Percentiles rank a stretch among this genome's conserved stretches.
phyloP scores from a whole-genome alignment of 2,888 invertebrate genomes.

The Drosophila paranaensis region DNA sequence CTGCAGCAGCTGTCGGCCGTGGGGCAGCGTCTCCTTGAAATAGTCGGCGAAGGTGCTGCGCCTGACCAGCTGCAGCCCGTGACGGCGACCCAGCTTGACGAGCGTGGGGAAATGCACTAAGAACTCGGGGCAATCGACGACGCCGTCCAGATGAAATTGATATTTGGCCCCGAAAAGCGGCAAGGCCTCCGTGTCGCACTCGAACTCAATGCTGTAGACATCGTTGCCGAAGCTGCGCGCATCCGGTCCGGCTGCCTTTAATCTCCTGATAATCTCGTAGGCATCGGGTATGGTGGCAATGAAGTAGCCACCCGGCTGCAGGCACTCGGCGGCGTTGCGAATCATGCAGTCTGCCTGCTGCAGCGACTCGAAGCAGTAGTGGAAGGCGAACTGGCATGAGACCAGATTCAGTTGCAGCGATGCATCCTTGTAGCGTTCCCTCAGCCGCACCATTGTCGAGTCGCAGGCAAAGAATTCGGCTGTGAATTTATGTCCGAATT shows the following conservation, averaged over 20 bases:
- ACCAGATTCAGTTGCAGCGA: conserved; percentile 93
- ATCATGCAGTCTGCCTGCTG: conserved; percentile 96
- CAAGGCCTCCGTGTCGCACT: conserved; percentile 88
- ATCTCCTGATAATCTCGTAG: conserved; percentile 93
- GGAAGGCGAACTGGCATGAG: conserved; percentile 99
- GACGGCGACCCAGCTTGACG: conserved; percentile 89
- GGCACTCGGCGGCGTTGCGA: conserved; percentile 94
- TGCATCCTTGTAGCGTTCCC: conserved; percentile 91
- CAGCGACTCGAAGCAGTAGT: conserved; percentile 97
- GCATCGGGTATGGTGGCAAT: conserved; percentile 99
- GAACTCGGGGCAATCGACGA: conserved; percentile 99
- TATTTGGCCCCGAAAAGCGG: conserved; percentile 98
- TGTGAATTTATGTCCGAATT: conserved; percentile 87
- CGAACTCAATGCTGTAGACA: conserved; percentile 90
- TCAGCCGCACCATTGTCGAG: conserved; percentile 93
- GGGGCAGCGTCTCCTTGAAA: conserved; percentile 85
- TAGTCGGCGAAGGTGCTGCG: conserved; percentile 92
- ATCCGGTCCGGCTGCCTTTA: conserved; percentile 85
- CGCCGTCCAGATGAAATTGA: conserved; percentile 97
- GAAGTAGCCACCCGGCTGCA: conserved; percentile 96
- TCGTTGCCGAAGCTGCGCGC: conserved; percentile 90
- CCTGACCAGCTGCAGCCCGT: conserved; percentile 89
- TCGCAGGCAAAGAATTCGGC: conserved; percentile 97
- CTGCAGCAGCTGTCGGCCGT: conserved; percentile 87
- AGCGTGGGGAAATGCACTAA: conserved; percentile 96